These are phyloP conservation scores for Trachelus stipa DNA, from an alignment of 2,888 invertebrate genomes.

Conservation along the genomic window DNA sequence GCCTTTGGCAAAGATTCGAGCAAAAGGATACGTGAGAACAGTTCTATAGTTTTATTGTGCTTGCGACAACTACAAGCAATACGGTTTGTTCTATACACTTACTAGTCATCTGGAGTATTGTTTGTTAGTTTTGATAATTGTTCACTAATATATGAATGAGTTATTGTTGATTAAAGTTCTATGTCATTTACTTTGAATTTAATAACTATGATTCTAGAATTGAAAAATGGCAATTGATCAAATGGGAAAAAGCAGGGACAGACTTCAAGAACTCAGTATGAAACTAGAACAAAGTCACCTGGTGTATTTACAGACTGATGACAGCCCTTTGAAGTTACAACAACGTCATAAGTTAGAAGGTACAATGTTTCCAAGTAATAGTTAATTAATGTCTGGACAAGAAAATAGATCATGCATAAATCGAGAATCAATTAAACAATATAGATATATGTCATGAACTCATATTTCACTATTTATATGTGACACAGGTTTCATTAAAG, in stretches of 20 bases:
- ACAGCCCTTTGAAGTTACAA: conserved; percentile 81
- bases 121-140: not conserved
- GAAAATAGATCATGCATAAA: not conserved
- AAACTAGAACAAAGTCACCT: conserved; percentile 83
- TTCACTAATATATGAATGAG: not conserved
- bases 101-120: not conserved
- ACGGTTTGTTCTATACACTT: not conserved
- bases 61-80: not conserved
- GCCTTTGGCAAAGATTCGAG: not conserved
- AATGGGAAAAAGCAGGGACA: conserved; percentile 63
- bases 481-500: conserved; percentile 77
- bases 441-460: not conserved
- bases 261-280: conserved; percentile 76
- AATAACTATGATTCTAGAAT: not conserved
- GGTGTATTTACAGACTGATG: conserved; percentile 83
- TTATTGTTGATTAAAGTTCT: not conserved
- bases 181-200: not conserved
- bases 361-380: conserved; percentile 53
- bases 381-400: conserved; percentile 6
- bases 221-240: conserved; percentile 54
- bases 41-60: not conserved
- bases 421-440: not conserved
- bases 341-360: conserved; percentile 83
- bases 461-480: not conserved
- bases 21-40: not conserved